phyloP scores from a whole-genome alignment of 2,888 invertebrate species.

The Ceriagrion tenellum region DNA sequence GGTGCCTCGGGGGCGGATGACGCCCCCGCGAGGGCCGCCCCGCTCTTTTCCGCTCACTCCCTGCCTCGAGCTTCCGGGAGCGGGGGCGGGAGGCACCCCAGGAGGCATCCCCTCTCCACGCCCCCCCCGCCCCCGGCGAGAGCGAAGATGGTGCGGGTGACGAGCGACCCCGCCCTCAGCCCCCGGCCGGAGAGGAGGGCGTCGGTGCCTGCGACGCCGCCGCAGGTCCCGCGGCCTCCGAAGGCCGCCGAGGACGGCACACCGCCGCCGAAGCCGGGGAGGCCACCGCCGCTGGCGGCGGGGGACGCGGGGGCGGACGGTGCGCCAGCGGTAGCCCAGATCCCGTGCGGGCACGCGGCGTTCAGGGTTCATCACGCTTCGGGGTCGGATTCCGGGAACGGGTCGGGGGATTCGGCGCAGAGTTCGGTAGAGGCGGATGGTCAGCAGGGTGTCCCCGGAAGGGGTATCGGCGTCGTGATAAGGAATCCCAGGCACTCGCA shows the following conservation, averaged over 20 bases:
- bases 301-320: not conserved
- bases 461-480: constrained; percentile 82
- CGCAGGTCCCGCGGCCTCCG: constrained; percentile 78
- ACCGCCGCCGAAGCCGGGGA: constrained; percentile 74
- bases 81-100: constrained; percentile 77
- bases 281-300: constrained; percentile 45
- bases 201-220: constrained; percentile 74
- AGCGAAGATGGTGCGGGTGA: constrained; percentile 81
- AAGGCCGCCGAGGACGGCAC: constrained; percentile 76
- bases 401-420: constrained; percentile 90
- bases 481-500: constrained; percentile 83
- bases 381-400: constrained; percentile 93
- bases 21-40: constrained; percentile 76
- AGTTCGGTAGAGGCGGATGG: constrained; percentile 80
- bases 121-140: constrained; percentile 79
- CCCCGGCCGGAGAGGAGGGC: constrained; percentile 82
- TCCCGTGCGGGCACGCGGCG: constrained; percentile 30
- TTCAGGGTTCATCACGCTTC: constrained; percentile 84
- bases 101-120: constrained; percentile 75
- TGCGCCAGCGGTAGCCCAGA: not conserved
- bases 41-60: constrained; percentile 76
- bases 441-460: constrained; percentile 73
- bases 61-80: constrained; percentile 78
- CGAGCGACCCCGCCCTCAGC: constrained; percentile 81
- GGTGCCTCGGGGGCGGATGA: constrained; percentile 10